Base-by-base conservation (phyloP, 1,140 invertebrate genomes). In the Ceratoteleas bidentatus region DNA sequence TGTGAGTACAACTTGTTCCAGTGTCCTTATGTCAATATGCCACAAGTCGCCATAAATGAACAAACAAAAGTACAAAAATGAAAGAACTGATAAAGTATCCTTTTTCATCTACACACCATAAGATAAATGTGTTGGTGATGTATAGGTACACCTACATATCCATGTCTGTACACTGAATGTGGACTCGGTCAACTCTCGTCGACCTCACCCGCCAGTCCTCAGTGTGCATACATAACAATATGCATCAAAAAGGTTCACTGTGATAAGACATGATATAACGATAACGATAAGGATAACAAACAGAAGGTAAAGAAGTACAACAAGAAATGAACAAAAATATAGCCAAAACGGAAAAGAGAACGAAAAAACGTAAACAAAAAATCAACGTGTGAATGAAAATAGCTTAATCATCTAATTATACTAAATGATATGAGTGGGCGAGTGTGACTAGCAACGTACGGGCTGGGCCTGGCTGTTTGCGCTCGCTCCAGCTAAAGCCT, bases 371-470 rank as follows among this genome's bases (percentile, higher is more conserved):
- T 4, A 16, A 50, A 50, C 24, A n/a, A 50, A 24, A 8, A 16
- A 24, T 50, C 15, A 50, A 16, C 11, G 75, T 84, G 84, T 85
- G 75, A 72, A 88, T 86, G 82, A 87, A 87, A 74, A 11, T 81
- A 84, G 82, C 84, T 80, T 80, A 83, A 84, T 58, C 79, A 4
- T 77, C 68, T 80, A 86, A 83, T 88, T 84, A 88, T 89, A 90
- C 88, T 90, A 90, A 89, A 87, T 85, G 87, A 84, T 89, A 85
- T 86, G 87, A 88, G 85, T 89, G 89, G 89, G 89, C 89, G 86
- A 89, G 85, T 89, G 88, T 89, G 86, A 88, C 81, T 88, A 90
- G 89, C 89, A 90, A 90, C 89, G 89, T 90, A 90, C 89, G 89
- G 89, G 87, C 88, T 89, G 88, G 87, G 89, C 89, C 88, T 89